These are phyloP conservation scores for rat (Rattus norvegicus) DNA, from an alignment of 2,113 vertebrate genomes.

Conservation along the genomic window GRCr8 NC_086024.1:95935001-95935500, in stretches of 20 bases:
- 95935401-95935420: not conserved
- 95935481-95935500: not conserved
- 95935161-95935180: not conserved
- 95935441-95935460: not conserved
- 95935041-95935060: not conserved
- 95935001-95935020: not conserved
- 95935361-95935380: slow-evolving; percentile 24
- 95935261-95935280: slow-evolving; percentile 17
- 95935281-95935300: not conserved
- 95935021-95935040: not conserved
- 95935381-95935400: not conserved
- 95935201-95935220: not conserved
- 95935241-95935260: not conserved
- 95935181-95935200: not conserved
- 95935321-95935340: not conserved
- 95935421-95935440: slow-evolving; percentile 1
- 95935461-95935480: not conserved
- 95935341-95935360: not conserved
- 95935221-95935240: not conserved
- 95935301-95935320: not conserved
- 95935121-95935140: slow-evolving; percentile 9
- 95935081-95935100: not conserved
- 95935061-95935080: slow-evolving; percentile 20
- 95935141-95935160: not conserved
- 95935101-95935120: not conserved